Evolutionary conservation across 2,113 vertebrate species (phyloP).

Genomic region (Hirundichthys speculiger): DNA sequence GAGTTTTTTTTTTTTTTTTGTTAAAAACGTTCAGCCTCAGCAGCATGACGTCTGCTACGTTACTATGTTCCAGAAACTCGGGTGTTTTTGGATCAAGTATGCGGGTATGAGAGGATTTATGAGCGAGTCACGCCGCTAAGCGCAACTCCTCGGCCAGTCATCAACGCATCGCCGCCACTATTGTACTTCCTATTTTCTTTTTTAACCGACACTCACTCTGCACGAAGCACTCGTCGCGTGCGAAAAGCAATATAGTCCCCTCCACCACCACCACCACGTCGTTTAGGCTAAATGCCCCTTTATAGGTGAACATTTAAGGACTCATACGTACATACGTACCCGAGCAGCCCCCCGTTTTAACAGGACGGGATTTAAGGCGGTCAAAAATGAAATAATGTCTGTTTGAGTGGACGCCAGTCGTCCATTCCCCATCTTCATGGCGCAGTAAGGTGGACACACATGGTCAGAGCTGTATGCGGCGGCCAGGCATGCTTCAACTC

Average conservation of each 20-base stretch:
- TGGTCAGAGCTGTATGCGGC: constrained; percentile 62
- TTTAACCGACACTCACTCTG: constrained; percentile 17
- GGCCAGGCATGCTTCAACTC: constrained; percentile 9
- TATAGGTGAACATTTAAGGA: constrained; percentile 12
- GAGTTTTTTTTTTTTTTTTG: constrained; percentile 11
- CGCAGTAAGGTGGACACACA: constrained; percentile 79
- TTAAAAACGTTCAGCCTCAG: constrained; percentile 5
- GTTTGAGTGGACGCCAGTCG: too few species aligned
- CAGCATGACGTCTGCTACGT: constrained; percentile 42
- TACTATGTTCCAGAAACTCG: constrained; percentile 14
- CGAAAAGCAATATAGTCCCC: constrained; percentile 14
- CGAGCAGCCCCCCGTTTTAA: too few species aligned
- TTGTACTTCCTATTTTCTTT: constrained; percentile 64
- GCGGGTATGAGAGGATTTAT: constrained; percentile 19
- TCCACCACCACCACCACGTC: too few species aligned
- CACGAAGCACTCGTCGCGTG: constrained; percentile 14
- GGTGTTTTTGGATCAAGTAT: not conserved
- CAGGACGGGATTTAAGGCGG: too few species aligned
- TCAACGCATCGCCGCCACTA: constrained; percentile 10
- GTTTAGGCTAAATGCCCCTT: not conserved
- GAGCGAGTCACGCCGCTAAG: not conserved
- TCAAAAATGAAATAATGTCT: constrained; percentile 58
- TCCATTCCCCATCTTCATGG: constrained; percentile 64
- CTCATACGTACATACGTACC: too few species aligned
- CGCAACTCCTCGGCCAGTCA: constrained; percentile 22